Evolutionary conservation across 2,113 vertebrate species (phyloP).

Genomic region (Tympanuchus pallidicinctus): DNA sequence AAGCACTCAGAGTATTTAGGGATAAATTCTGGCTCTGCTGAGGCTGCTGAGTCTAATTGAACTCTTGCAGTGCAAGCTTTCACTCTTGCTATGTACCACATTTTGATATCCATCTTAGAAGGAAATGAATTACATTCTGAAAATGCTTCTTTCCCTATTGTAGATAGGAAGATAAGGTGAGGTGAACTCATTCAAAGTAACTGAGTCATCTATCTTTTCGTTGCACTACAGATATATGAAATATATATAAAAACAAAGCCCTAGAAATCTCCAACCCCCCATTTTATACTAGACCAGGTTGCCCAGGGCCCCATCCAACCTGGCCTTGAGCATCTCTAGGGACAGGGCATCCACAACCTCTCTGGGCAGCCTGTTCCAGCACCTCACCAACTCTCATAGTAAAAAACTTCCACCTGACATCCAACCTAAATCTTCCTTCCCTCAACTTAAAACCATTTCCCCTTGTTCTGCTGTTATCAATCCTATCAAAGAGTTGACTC

Average conservation of each 20-base stretch:
- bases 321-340: too few species aligned
- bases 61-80: conserved; percentile 39
- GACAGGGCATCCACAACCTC: too few species aligned
- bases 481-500: too few species aligned
- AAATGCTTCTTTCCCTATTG: conserved; percentile 1
- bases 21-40: conserved; percentile 15
- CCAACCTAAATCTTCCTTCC: too few species aligned
- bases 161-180: background rate
- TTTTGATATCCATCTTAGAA: conserved; percentile 38
- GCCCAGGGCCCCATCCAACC: too few species aligned
- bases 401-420: too few species aligned
- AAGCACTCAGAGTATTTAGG: conserved; percentile 8
- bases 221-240: background rate
- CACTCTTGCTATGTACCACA: background rate
- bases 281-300: too few species aligned
- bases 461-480: too few species aligned
- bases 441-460: too few species aligned
- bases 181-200: background rate
- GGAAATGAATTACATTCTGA: conserved; percentile 21
- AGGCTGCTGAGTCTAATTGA: background rate
- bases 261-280: background rate
- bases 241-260: background rate
- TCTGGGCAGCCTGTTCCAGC: too few species aligned
- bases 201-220: background rate
- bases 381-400: too few species aligned